Base-by-base conservation (phyloP, 2,113 vertebrate genomes). In the Dasyornis broadbenti region DNA sequence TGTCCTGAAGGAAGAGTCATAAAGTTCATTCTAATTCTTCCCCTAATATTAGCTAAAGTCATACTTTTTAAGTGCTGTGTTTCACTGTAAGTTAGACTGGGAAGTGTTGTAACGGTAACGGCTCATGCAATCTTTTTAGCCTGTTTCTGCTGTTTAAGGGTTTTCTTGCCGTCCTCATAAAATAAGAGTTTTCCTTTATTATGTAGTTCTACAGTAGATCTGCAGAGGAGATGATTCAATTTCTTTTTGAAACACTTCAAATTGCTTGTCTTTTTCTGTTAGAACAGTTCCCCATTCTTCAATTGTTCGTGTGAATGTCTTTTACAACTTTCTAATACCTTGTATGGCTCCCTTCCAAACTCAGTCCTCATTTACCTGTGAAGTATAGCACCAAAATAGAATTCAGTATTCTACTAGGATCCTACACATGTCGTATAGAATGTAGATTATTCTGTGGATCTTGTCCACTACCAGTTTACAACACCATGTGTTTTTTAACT, bases 281-380 rank as follows among this genome's bases (percentile, higher is more conserved):
- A 37, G 23, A 70, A 39, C 35, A 37, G 24, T 27, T 50, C 12
- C 17, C 3, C 0, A 1, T 79, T 85, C 44, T 30, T 54, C 5
- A 9, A 1, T 50, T 44, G 18, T 69, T 82, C 15, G 27, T 0
- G 0, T 65, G n/a, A 13, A 60, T 6, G 2, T 42, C 10, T 63
- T 80, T 64, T 64, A 50, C 14, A 42, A 10, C 27, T 53, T 35
- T 63, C 28, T 76, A 13, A 10, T 56, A 44, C 17, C 6, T 76
- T 54, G 5, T 61, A 27, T 39, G 16, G 9, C 26, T 88, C 7
- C 63, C 8, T 50, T 86, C 16, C 3, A 9, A 64, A 60, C 40
- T 60, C 15, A 47, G 27, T 47, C 13, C 19, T 63, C 10, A 11
- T 52, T n/a, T 69, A 68, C 78, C 26, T 35, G 21, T 72, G 33